Evolutionary conservation across 2,797 vertebrate genomes (phyloP).

Genomic region (Heliangelus exortis): DNA sequence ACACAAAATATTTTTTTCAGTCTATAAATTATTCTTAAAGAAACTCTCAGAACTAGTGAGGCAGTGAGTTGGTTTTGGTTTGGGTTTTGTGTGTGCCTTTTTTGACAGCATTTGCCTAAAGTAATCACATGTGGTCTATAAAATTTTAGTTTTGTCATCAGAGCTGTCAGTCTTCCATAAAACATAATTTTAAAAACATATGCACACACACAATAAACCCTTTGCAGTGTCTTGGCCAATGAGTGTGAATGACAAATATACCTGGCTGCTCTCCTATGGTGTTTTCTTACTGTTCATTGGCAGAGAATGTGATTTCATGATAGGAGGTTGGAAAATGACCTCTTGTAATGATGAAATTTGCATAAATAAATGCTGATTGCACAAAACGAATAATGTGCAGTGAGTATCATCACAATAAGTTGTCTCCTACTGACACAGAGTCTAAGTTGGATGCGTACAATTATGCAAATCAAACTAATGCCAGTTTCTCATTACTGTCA

Average conservation of each 20-base stretch:
- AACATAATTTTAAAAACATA: constrained; percentile 51
- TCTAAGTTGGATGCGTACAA: constrained; percentile 87
- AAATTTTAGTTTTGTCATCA: constrained; percentile 71
- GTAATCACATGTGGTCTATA: constrained; percentile 58
- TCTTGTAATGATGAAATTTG: constrained; percentile 93
- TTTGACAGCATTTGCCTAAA: constrained; percentile 72
- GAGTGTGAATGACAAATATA: constrained; percentile 71
- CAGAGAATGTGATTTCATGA: constrained; percentile 91
- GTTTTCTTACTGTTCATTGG: constrained; percentile 81
- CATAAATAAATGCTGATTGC: constrained; percentile 98
- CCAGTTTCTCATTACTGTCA: constrained; percentile 96
- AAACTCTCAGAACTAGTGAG: constrained; percentile 59
- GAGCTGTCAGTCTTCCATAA: constrained; percentile 69
- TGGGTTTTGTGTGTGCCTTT: constrained; percentile 20
- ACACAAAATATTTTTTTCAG: constrained; percentile 72
- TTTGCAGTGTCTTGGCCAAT: constrained; percentile 58
- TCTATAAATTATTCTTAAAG: constrained; percentile 76
- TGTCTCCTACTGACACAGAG: constrained; percentile 94
- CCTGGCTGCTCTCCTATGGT: constrained; percentile 37
- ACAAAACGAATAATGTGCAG: constrained; percentile 89
- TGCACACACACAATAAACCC: constrained; percentile 24
- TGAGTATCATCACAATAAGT: constrained; percentile 89
- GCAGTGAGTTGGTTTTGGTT: constrained; percentile 22
- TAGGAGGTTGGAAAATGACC: constrained; percentile 95
- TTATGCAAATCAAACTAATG: constrained; percentile 99